A percentile compares a stretch with the other conserved stretches of the same genome.
Conservation (phyloP, 1,140 invertebrate species). For the Papilio helenus region DNA sequence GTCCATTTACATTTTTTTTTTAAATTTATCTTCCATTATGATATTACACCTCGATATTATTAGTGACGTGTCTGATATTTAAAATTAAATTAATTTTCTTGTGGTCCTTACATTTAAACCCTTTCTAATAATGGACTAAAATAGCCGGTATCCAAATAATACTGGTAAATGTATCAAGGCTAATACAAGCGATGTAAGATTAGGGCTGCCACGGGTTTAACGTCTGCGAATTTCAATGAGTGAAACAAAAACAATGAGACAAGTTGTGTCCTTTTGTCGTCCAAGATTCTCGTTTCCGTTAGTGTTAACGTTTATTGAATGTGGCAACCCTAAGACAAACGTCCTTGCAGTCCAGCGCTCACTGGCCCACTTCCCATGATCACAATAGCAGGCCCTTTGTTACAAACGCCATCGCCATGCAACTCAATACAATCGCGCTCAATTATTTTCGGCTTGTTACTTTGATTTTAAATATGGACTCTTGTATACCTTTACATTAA, state of each 20-base stretch:
- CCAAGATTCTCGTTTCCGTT: neutral
- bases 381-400: conserved; percentile 2
- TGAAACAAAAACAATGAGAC: neutral
- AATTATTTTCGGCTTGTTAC: conserved; percentile 5
- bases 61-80: no score
- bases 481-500: neutral
- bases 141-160: neutral
- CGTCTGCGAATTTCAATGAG: no score
- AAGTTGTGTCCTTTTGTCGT: neutral
- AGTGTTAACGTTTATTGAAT: neutral
- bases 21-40: no score
- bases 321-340: neutral
- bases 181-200: neutral
- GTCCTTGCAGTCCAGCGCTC: conserved; percentile 21
- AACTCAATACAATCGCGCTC: neutral
- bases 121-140: neutral
- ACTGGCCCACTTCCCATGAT: conserved; percentile 28
- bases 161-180: neutral
- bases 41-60: no score
- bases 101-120: no score
- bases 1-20: no score
- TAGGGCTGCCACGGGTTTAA: neutral
- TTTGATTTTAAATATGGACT: neutral
- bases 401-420: neutral
- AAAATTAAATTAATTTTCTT: no score